Percentiles rank a stretch among this genome's conserved stretches.
Conservation (phyloP, 2,797 vertebrate genomes). For the Semaprochilodus insignis region DNA sequence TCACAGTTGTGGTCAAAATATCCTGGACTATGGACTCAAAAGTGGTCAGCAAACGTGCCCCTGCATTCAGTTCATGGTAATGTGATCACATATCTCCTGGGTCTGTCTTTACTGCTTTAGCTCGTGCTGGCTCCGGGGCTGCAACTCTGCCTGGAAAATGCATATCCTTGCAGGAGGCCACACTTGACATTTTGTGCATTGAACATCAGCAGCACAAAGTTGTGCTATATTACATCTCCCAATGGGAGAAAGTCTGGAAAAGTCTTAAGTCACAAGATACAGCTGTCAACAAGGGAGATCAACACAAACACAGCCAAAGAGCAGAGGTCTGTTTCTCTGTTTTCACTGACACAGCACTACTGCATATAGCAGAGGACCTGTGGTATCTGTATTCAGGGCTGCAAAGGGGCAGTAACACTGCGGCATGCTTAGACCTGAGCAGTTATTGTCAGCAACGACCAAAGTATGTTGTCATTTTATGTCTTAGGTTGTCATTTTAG, state of each 20-base stretch:
- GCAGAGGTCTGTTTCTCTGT: constrained; percentile 62
- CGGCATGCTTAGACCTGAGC: background rate
- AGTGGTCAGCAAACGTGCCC: constrained; percentile 21
- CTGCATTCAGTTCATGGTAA: constrained; percentile 24
- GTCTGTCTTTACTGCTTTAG: constrained; percentile 37
- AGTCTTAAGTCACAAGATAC: constrained; percentile 50
- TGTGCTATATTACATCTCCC: constrained; percentile 33
- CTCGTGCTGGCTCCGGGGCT: constrained; percentile 64
- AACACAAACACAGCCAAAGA: constrained; percentile 28
- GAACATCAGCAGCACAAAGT: constrained; percentile 38
- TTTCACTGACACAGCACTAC: constrained; percentile 68
- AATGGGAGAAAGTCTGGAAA: constrained; percentile 31
- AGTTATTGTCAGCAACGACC: background rate
- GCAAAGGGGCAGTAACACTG: background rate
- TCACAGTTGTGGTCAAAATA: constrained; percentile 22
- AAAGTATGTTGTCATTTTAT: background rate
- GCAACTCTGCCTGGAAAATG: constrained; percentile 72
- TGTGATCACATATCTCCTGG: constrained; percentile 31
- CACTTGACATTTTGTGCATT: constrained; percentile 5
- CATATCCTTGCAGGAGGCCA: constrained; percentile 65
- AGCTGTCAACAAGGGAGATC: constrained; percentile 46
- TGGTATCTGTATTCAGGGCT: constrained; percentile 30
- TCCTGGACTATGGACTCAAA: constrained; percentile 6
- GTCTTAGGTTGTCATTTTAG: no score
- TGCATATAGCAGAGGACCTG: constrained; percentile 53